Base-by-base conservation (phyloP, 2,888 invertebrate genomes). In the Melieria omissa region DNA sequence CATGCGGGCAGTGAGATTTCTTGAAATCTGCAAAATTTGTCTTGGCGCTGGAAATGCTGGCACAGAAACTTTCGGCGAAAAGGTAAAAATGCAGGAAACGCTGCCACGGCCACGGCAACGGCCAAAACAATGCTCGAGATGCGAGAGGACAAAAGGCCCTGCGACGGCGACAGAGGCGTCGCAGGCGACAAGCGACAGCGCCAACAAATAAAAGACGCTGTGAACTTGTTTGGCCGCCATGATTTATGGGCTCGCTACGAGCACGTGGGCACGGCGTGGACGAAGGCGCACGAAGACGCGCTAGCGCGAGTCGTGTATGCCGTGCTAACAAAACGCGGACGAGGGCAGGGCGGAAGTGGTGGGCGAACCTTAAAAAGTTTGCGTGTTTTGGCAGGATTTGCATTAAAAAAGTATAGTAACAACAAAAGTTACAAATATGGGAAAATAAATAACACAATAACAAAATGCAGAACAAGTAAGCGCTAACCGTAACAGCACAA, bases 21-120 rank as follows among this genome's bases (percentile, higher is more conserved):
- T 79, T 80, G 80, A 69, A 80, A 81, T 82, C 82, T 82, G 82
- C 79, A 78, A 82, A 82, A 82, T 82, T 82, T 82, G 82, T 82
- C 83, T 81, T 83, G 80, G 82, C 82, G 80, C 78, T 62, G 45
- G 7, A 16, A 46, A 46, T 29, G 29, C 8, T 41, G 46, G 57
- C 14, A 41, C n/a, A 47, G 14, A 8, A 45, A 29, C 16, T 61
- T 46, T 72, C 66, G 73, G 75, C 73, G 70, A 73, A 76, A 75
- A 76, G 76, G 78, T 77, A 76, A 76, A 69, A 69, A 71, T 73
- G 80, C 82, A 81, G 83, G 81, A 84, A 79, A 80, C 78, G 78
- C 79, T 82, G 83, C 83, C 82, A 81, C 42, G 14, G 44, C 29
- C 42, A 67, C 67, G 77, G 78, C 80, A 2, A 29, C 29, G 29